Base-by-base conservation (phyloP, 2,113 vertebrate genomes). In the Nicator chloris region DNA sequence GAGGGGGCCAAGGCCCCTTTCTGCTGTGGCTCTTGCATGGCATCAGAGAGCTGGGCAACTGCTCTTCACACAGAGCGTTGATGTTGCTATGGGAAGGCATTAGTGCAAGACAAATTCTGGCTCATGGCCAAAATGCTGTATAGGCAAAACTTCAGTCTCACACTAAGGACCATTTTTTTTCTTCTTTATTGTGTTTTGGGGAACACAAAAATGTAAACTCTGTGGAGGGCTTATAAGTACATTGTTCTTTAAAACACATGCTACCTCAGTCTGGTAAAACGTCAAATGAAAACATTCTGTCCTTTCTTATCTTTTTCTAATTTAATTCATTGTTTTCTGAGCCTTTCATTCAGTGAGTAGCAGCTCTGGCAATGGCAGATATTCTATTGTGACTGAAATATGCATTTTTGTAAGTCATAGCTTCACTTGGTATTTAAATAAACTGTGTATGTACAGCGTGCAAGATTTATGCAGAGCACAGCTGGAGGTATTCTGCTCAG, bases 351-450 rank as follows among this genome's bases (percentile, higher is more conserved):
- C 86, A 51, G 13, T 59, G 68, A 92, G 45, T 30, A 93, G 83
- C 70, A 72, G 73, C 93, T 95, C 88, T 92, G 91, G 88, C 85
- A 77, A 44, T 94, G 95, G 93, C 93, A 96, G 86, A 49, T 89
- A 90, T 6, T 95, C 28, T 91, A 71, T 95, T 82, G 80, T 95
- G 95, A 97, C 86, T 82, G 95, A 95, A 96, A 95, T 93, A 77
- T 64, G 90, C 90, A 92, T 97, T 98, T 98, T 97, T 97, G 90
- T 97, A 97, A 97, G 92, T 95, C 88, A 60, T 93, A 92, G 96
- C 95, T 98, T 92, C 92, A 65, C 95, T 94, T 92, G 95, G 88
- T 97, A 71, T 97, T 97, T 96, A 96, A 98, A 95, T 96, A 92
- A 97, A 94, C 94, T 45, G n/a, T 82, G 65, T 94, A 61, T 86